Percentiles rank a stretch among this genome's conserved stretches.
phyloP scores from a whole-genome alignment of 2,113 vertebrate species.

The Labeo rohita region DNA sequence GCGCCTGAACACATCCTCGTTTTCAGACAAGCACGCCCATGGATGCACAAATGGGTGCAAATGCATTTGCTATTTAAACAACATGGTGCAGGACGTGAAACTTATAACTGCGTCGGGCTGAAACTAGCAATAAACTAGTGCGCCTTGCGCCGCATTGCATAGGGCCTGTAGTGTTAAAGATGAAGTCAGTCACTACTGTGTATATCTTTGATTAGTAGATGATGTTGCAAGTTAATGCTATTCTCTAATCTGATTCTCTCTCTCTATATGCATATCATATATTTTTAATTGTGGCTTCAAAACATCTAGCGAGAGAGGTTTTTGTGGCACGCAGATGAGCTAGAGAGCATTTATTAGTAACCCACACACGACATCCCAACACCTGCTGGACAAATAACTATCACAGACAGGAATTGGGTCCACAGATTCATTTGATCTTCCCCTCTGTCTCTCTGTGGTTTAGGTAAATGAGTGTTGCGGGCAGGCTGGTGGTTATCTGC shows the following conservation, averaged over 20 bases:
- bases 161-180: background rate
- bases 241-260: background rate
- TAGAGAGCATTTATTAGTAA: background rate
- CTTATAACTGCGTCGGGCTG: too few species aligned
- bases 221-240: background rate
- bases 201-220: background rate
- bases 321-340: background rate
- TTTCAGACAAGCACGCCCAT: too few species aligned
- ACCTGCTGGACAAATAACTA: slow-evolving; percentile 21
- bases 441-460: background rate
- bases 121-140: too few species aligned
- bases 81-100: too few species aligned
- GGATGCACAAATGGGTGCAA: too few species aligned
- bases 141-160: too few species aligned
- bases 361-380: background rate
- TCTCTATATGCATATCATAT: background rate
- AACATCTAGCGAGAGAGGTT: background rate
- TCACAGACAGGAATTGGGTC: background rate
- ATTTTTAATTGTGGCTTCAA: slow-evolving; percentile 4
- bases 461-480: slow-evolving; percentile 16
- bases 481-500: slow-evolving; percentile 20
- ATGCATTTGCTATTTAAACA: too few species aligned
- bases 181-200: background rate
- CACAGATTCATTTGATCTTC: slow-evolving; percentile 2
- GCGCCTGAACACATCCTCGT: too few species aligned